Conservation (phyloP, 2,113 vertebrate species). For the Anser brachyrhynchus region DNA sequence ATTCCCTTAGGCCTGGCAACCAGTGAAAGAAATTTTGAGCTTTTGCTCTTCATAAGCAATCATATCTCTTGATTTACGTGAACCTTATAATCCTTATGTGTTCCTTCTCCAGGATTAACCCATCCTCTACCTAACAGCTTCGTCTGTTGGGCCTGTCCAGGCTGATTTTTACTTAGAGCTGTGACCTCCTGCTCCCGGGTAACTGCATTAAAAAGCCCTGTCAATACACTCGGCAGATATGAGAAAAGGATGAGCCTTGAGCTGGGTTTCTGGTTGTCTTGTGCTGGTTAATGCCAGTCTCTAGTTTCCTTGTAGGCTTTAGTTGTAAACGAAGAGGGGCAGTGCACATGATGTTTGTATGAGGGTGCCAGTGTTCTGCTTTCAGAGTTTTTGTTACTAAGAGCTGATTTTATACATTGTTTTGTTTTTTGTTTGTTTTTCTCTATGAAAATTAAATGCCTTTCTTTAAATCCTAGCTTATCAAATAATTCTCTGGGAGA, state of each 20-base stretch:
- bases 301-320: neutral
- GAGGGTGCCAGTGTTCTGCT: neutral
- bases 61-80: neutral
- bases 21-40: neutral
- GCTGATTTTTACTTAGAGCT: neutral
- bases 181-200: neutral
- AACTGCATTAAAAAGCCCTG: neutral
- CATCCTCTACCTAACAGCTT: neutral
- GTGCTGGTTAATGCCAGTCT: neutral
- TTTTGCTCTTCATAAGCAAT: neutral
- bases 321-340: neutral
- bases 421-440: too few relatives aligned
- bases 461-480: conserved; percentile 75
- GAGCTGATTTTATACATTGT: neutral
- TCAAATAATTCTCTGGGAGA: conserved; percentile 82
- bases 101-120: neutral
- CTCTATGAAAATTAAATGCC: neutral
- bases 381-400: neutral
- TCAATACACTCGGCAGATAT: neutral
- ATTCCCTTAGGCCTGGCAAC: neutral
- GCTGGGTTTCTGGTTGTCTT: neutral
- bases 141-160: neutral
- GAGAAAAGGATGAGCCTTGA: neutral
- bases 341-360: neutral
- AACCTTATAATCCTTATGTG: neutral